Evolutionary conservation across 2,113 vertebrate species (phyloP), one percentile per base, ranked within the genome.

Genomic region (Greenwoodochromis staneri): DNA sequence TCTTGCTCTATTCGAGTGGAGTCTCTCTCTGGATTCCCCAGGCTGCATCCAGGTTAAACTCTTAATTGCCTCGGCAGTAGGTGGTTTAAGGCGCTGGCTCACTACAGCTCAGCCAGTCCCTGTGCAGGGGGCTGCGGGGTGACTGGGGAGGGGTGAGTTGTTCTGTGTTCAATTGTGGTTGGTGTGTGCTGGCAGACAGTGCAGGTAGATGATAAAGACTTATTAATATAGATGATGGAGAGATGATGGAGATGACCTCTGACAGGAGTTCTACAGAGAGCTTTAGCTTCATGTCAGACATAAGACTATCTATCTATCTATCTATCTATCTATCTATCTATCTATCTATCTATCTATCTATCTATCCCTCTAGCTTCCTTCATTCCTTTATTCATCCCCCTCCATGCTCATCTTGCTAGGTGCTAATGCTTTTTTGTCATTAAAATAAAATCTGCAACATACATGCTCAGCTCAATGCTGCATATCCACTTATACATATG

Each of bases 391-490:
- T 57, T 29, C 24, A 29, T 5, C 29, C 59, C 31, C 17, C 6
- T 7, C 31, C 31, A n/a, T 38, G 11, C 80, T 85, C 24, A 9
- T 66, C 82, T 27, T 9, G n/a, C 90, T 93, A 86, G 80, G 83
- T 90, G 88, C 95, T 96, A 96, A 96, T 96, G 96, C 96, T 93
- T 95, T 96, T 93, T 96, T 97, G 96, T 96, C 97, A 90, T 96
- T 97, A 96, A 94, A 95, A 96, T 95, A 96, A 97, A 96, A 96
- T 95, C 95, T 94, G 95, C 95, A 95, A 94, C 96, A 93, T 86
- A 57, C 91, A 95, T 93, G 94, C 94, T 94, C 91, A 80, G 94
- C 95, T 92, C 83, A 76, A 93, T 92, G 29, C 63, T 16, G 55
- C 49, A 89, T 88, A 89, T 93, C 89, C 24, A 12, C 71, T 87